Evolutionary conservation across 2,113 vertebrate genomes (phyloP), one percentile per base, ranked within the genome.

Genomic region (Nesoenas mayeri): DNA sequence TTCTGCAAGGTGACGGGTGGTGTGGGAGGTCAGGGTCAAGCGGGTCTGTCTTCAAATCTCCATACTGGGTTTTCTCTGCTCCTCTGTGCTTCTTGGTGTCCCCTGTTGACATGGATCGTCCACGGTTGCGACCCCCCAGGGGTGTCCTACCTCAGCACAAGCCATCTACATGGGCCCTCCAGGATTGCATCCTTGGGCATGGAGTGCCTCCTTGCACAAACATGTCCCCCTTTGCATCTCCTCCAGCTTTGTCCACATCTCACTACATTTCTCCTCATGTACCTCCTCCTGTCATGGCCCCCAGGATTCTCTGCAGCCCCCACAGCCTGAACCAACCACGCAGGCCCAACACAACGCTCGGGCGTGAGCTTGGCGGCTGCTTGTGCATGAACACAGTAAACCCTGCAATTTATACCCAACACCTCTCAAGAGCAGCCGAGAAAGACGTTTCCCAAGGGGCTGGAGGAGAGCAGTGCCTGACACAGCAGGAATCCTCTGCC

Each of bases 11-110:
- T 19, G 24, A 66, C 0, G 2, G 36, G 44, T 51, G 66, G 28
- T 44, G 18, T 26, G 34, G 61, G 22, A 28, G 51, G 38, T 34
- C 51, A 8, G 19, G 48, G 25, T 7, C 44, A 38, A 51, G 34
- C 2, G 4, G 21, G 17, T 34, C n/a, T 25, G 51, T 50, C 40
- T 73, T 81, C 26, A 22, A 18, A 29, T 20, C 48, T 62, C 29
- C 0, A 0, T 47, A 29, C 62, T 21, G 28, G 3, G 28, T 77
- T 86, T 89, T 47, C 34, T 80, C 72, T 0, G 0, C 36, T 69
- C 28, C 47, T 75, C 67, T 79, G n/a, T 48, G 64, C 48, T 77
- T 62, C 36, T 25, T 48, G 15, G 26, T 16, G 48, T 81, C 18
- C 12, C 25, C 57, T 40, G 3, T 28, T 26, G 18, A 22, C 38